phyloP scores from a whole-genome alignment of 1,140 invertebrate genomes.

The Antheraea mylitta region DNA sequence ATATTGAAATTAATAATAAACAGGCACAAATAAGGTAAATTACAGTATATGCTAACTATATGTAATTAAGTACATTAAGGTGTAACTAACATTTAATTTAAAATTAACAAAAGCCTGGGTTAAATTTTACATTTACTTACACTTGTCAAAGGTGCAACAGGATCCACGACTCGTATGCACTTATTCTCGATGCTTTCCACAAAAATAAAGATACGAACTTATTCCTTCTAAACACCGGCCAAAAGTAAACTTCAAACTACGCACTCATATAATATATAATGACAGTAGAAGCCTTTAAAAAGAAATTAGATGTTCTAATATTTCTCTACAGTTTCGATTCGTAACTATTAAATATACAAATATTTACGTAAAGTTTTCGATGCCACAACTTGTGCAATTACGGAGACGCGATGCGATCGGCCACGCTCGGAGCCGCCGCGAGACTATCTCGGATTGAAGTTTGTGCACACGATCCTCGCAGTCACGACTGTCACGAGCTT shows the following conservation, averaged over 20 bases:
- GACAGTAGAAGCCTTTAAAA: background rate
- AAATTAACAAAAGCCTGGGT: background rate
- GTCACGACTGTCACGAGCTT: slow-evolving; percentile 39
- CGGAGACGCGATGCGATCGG: slow-evolving; percentile 39
- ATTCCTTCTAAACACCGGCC: slow-evolving; percentile 29
- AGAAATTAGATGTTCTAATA: slow-evolving; percentile 16
- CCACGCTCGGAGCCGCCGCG: slow-evolving; percentile 51
- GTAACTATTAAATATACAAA: slow-evolving; percentile 17
- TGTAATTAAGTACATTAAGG: too few relatives aligned
- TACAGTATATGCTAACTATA: background rate
- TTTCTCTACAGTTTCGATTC: slow-evolving; percentile 18
- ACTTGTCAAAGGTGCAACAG: slow-evolving; percentile 66
- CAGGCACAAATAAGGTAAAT: background rate
- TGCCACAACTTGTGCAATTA: slow-evolving; percentile 33
- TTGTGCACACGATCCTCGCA: slow-evolving; percentile 25
- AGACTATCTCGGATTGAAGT: slow-evolving; percentile 50
- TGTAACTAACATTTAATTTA: background rate
- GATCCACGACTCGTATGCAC: slow-evolving; percentile 52
- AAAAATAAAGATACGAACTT: slow-evolving; percentile 54
- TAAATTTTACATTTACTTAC: slow-evolving; percentile 57
- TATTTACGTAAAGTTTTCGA: slow-evolving; percentile 65
- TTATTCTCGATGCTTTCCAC: slow-evolving; percentile 58
- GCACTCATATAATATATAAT: slow-evolving; percentile 23
- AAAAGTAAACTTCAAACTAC: slow-evolving; percentile 19
- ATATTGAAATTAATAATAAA: too few relatives aligned